Conservation (phyloP, 2,888 invertebrate species). For the Epinotia brunnichana region DNA sequence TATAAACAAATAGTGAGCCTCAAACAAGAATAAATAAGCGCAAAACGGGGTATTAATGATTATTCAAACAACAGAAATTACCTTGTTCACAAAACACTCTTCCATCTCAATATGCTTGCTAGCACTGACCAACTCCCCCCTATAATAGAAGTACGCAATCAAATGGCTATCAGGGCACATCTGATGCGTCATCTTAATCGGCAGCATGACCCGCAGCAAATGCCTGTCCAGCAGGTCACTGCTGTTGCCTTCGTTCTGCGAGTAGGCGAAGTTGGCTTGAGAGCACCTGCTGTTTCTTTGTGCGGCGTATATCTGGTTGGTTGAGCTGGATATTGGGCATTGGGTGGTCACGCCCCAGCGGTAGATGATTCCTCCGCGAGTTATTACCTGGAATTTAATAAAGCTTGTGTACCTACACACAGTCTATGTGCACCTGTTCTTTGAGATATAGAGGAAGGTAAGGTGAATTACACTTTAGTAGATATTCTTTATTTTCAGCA, state of each 20-base stretch:
- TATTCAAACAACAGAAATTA: conserved; percentile 52
- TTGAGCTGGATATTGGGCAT: conserved; percentile 65
- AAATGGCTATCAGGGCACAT: conserved; percentile 82
- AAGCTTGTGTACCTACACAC: too few species aligned
- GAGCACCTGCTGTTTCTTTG: conserved; percentile 61
- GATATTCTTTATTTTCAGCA: neutral
- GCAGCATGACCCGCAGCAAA: conserved; percentile 68
- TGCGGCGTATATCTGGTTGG: conserved; percentile 59
- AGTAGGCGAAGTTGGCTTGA: conserved; percentile 28
- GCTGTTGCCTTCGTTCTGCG: conserved; percentile 46
- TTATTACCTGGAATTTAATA: conserved; percentile 67
- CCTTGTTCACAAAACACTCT: conserved; percentile 84
- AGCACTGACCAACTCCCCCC: conserved; percentile 83
- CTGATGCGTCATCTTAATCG: conserved; percentile 74
- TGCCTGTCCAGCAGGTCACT: conserved; percentile 64
- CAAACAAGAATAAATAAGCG: too few species aligned
- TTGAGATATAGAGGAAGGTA: too few species aligned
- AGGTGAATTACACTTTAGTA: too few species aligned
- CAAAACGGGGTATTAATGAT: neutral
- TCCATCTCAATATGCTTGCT: conserved; percentile 80
- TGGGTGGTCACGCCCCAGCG: conserved; percentile 80
- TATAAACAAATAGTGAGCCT: too few species aligned
- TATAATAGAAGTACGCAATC: conserved; percentile 82
- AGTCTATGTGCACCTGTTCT: too few species aligned
- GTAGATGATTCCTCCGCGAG: conserved; percentile 75